Evolutionary conservation across 1,140 invertebrate genomes (phyloP), one percentile per base, ranked within the genome.

Genomic region (Conus ventricosus): DNA sequence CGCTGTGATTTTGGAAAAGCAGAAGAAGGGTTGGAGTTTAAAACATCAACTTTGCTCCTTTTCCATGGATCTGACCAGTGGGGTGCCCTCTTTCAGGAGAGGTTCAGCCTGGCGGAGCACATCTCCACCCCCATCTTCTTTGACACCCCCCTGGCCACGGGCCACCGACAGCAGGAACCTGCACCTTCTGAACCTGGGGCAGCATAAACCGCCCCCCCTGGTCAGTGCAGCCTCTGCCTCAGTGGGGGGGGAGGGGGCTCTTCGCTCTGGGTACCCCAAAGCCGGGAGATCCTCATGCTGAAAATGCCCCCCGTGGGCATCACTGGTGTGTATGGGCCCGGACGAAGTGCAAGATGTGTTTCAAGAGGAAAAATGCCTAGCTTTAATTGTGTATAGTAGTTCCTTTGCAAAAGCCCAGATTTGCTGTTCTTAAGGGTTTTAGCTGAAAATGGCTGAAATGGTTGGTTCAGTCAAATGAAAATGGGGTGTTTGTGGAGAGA

Each of bases 251-350:
- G 97, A 98, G n/a, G 91, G 97, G 97, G 0, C 94, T 98, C 57
- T 99, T 98, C 96, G 97, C 97, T 6, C 95, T 99, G n/a, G 11
- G 97, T 4, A 97, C n/a, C n/a, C 97, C 91, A 95, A 95, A 89
- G 95, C 96, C 27, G 97, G 97, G 96, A 96, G 27, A 95, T 98
- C 88, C 91, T 97, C 1, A 92, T 98, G 0, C 95, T 98, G 3
- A 96, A 96, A 89, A 95, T 98, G 92, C 94, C 93, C 17, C 92
- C 93, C 13, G 82, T 91, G 55, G 92, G 92, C 53, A 84, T 93
- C 67, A 91, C 93, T 86, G 94, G 94, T 94, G 90, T 60, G 85
- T 55, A 15, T 60, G n/a, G 57, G 1, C 8, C 15, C 0, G 57
- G 57, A 15, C 39, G 3, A 39, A 39, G 39, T 39, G 39, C 0